Conservation (phyloP, 2,797 vertebrate genomes). For the Microhierax caerulescens region DNA sequence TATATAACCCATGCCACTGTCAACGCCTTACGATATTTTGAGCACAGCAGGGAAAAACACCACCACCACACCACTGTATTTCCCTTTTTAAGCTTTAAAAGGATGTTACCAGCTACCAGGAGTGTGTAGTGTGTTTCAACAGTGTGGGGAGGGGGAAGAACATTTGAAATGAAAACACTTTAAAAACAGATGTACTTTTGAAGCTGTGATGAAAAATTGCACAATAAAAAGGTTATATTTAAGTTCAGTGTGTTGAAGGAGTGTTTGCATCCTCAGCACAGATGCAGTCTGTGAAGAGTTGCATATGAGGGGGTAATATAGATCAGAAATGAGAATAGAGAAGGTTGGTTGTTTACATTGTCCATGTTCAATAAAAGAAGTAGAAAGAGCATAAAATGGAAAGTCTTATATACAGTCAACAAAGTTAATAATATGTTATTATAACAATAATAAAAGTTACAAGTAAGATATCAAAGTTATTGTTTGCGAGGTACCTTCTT, state of each 20-base stretch:
- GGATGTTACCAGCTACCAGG: background rate
- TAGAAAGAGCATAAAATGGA: background rate
- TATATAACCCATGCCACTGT: background rate
- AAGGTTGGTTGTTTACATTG: background rate
- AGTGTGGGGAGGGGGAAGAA: fast-evolving
- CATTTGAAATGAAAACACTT: background rate
- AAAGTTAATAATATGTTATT: background rate
- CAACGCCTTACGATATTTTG: background rate
- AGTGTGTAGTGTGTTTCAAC: no score
- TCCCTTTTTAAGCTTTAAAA: background rate
- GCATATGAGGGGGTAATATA: background rate
- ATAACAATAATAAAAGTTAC: background rate
- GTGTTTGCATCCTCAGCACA: background rate
- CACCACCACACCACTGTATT: background rate
- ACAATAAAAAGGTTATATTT: background rate
- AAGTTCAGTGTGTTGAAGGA: background rate
- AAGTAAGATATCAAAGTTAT: background rate
- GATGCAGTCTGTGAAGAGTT: background rate
- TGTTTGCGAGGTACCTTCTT: background rate
- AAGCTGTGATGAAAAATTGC: background rate
- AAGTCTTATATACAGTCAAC: background rate
- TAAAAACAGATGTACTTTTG: background rate
- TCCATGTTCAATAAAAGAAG: background rate
- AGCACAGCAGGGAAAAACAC: background rate
- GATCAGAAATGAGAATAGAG: background rate